Evolutionary conservation across 2,113 vertebrate genomes (phyloP).

Genomic region (Oreochromis niloticus): DNA sequence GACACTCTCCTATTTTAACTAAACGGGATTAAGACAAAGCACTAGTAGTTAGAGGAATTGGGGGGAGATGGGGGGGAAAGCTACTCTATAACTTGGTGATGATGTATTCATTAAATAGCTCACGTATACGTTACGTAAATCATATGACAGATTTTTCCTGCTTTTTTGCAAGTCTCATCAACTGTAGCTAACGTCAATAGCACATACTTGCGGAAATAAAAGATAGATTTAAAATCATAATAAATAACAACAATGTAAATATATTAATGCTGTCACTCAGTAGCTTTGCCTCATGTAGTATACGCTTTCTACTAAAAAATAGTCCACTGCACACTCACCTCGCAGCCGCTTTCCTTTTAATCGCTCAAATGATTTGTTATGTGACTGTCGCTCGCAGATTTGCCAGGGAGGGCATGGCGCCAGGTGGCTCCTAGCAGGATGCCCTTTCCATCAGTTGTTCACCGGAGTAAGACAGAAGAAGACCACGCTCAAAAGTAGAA

Average conservation of each 20-base stretch:
- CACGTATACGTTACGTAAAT: background rate
- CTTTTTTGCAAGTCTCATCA: background rate
- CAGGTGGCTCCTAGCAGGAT: background rate
- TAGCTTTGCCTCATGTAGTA: background rate
- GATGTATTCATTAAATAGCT: background rate
- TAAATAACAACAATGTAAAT: background rate
- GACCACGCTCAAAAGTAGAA: background rate
- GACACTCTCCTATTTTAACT: background rate
- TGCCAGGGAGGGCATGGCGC: background rate
- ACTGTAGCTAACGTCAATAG: background rate
- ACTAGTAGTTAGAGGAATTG: too few relatives aligned
- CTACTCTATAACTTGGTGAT: background rate
- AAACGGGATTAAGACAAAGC: background rate
- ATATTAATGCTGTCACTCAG: background rate
- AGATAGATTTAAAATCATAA: background rate
- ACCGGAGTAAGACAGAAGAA: background rate
- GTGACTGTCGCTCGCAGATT: background rate
- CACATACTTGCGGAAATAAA: background rate
- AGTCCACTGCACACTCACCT: background rate
- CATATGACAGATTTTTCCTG: background rate
- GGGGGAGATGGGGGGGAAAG: background rate
- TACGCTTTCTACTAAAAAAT: background rate
- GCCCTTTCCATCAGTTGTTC: slow-evolving; percentile 17
- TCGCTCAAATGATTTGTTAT: background rate
- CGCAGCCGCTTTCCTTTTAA: background rate